Conservation (phyloP, 2,797 vertebrate genomes). For the Notoglanidium macrostoma region DNA sequence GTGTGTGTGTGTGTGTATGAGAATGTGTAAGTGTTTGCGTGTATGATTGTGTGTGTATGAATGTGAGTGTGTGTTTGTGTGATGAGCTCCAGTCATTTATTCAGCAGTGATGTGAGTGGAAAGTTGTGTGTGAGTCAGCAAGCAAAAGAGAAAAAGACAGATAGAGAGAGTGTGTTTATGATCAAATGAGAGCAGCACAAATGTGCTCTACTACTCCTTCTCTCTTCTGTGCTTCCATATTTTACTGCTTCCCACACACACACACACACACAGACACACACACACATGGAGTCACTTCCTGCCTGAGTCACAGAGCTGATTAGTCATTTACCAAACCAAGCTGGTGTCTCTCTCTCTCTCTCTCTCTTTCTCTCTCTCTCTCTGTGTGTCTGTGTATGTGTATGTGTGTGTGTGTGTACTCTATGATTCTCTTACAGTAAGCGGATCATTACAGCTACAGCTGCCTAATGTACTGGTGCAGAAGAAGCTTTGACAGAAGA, state of each 20-base stretch:
- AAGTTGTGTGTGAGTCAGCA: conserved; percentile 26
- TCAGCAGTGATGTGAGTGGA: conserved; percentile 22
- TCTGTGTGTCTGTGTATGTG: conserved; percentile 5
- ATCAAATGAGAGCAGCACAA: conserved; percentile 43
- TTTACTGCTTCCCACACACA: neutral
- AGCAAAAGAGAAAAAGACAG: conserved; percentile 18
- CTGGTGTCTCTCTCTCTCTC: conserved; percentile 8
- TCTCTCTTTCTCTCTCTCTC: neutral
- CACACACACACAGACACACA: conserved; percentile 37
- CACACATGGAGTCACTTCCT: conserved; percentile 50
- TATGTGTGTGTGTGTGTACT: conserved; percentile 20
- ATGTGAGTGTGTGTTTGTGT: neutral
- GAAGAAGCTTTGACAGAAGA: conserved; percentile 19
- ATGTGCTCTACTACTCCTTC: conserved; percentile 18
- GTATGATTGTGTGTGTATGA: conserved; percentile 21
- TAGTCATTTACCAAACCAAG: conserved; percentile 53
- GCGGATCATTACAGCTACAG: conserved; percentile 39
- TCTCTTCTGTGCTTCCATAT: conserved; percentile 18
- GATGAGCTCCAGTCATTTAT: conserved; percentile 18
- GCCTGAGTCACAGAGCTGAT: conserved; percentile 55
- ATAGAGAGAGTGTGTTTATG: conserved; percentile 24
- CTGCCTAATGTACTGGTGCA: conserved; percentile 31
- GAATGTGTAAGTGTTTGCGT: conserved; percentile 24
- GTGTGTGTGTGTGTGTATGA: conserved; percentile 9
- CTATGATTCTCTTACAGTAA: conserved; percentile 46